A percentile compares a stretch with the other conserved stretches of the same genome.
Conservation (phyloP, 2,888 invertebrate genomes). For the Tetropium fuscum region DNA sequence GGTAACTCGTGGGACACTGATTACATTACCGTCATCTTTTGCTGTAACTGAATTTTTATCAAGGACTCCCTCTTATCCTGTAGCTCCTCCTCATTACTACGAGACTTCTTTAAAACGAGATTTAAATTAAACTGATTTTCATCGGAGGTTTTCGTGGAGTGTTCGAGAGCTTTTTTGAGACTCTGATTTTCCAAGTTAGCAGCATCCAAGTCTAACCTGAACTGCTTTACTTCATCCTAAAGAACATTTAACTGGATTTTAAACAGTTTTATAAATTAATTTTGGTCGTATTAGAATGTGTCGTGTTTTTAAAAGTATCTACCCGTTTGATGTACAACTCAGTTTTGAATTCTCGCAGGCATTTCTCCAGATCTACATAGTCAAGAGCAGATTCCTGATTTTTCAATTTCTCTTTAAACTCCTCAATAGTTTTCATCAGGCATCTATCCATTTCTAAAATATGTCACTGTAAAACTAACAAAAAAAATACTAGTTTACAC, state of each 20-base stretch:
- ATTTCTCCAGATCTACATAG: conserved; percentile 46
- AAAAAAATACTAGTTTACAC: neutral
- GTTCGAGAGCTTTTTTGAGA: conserved; percentile 38
- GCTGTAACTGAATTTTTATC: conserved; percentile 44
- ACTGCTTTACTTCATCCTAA: conserved; percentile 49
- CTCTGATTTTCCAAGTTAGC: conserved; percentile 40
- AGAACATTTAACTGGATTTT: too few relatives aligned
- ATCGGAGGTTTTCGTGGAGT: conserved; percentile 36
- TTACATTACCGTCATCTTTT: conserved; percentile 45
- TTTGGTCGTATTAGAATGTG: too few relatives aligned
- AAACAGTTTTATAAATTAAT: too few relatives aligned
- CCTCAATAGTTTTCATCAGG: conserved; percentile 22
- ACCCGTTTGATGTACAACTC: conserved; percentile 57
- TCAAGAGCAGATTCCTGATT: conserved; percentile 27
- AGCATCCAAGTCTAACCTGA: conserved; percentile 43
- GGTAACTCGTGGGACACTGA: too few relatives aligned
- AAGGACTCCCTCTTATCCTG: conserved; percentile 42
- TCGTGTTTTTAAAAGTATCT: too few relatives aligned
- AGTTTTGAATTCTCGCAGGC: conserved; percentile 49
- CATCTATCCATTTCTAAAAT: conserved; percentile 17
- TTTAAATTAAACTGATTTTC: conserved; percentile 47
- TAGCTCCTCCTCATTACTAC: conserved; percentile 42
- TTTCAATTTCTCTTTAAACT: conserved; percentile 29
- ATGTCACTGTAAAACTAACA: neutral
- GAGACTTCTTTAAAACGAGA: conserved; percentile 41